Base-by-base conservation (phyloP, 1,140 invertebrate species). In the Thaumatotibia leucotreta region DNA sequence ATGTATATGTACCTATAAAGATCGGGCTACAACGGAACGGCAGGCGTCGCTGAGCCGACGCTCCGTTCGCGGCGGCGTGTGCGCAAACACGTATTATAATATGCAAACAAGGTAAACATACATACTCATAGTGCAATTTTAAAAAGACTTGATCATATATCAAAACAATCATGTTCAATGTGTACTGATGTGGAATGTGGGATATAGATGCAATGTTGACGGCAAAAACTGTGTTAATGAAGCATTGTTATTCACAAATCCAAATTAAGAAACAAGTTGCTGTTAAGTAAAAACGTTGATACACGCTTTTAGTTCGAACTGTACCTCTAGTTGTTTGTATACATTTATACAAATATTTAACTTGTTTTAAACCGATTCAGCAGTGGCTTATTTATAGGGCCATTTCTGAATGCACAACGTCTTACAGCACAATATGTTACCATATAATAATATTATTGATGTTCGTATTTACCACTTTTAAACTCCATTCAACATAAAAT, bases 111-210 rank as follows among this genome's bases (percentile, higher is more conserved):
- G n/a, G 23, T 29, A 58, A 58, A 58, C 27, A 63, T 45, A 73
- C 32, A 61, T 67, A 65, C 64, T 58, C 62, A 67, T 31, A 62
- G 71, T 71, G 70, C 65, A 67, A 24, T 63, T 67, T 66, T 58
- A 75, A 62, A 67, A 66, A 73, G 3, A 61, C n/a, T 22, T 35
- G 14, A 31, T 33, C n/a, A 2, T 35, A 62, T 62, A 22, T 35
- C n/a, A 35, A 75, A 63, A 75, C 65, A 79, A 61, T 65, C 61
- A 78, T 76, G 75, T 80, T 74, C 64, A 77, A 81, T 81, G 79
- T 81, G 77, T 80, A 76, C 74, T 74, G 79, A 83, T 79, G 81
- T 81, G 72, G 69, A 61, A 76, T 70, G 76, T 80, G 76, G 52
- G 23, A 58, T 24, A 58, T 8, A 70, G 67, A 76, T 74, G 75